Evolutionary conservation across 2,888 invertebrate species (phyloP).

Genomic region (Rhamnusium bicolor): DNA sequence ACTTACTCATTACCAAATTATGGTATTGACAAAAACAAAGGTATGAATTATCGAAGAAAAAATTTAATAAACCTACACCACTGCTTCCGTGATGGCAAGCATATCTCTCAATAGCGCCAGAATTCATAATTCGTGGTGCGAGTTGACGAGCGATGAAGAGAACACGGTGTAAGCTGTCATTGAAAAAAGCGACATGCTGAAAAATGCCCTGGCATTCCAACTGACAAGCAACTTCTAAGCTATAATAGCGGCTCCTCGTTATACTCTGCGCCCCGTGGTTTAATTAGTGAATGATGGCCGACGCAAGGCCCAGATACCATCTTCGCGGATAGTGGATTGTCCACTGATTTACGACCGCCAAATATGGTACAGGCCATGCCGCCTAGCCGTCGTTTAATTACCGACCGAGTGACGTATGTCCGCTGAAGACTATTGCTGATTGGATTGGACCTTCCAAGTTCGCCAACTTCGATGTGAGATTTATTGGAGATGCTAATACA

Average conservation of each 20-base stretch:
- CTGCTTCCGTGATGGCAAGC: background rate
- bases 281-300: constrained; percentile 41
- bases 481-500: constrained; percentile 34
- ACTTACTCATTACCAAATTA: too few relatives aligned
- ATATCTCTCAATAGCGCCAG: constrained; percentile 11
- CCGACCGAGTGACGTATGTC: constrained; percentile 38
- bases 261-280: constrained; percentile 32
- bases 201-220: constrained; percentile 37
- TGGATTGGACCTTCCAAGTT: constrained; percentile 30
- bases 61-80: background rate
- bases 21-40: background rate
- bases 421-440: constrained; percentile 23
- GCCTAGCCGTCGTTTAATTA: constrained; percentile 52
- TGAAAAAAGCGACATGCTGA: constrained; percentile 49
- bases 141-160: constrained; percentile 35
- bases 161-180: constrained; percentile 52
- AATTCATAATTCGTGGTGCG: constrained; percentile 23
- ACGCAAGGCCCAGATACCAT: constrained; percentile 29
- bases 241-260: constrained; percentile 28
- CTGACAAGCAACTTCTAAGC: constrained; percentile 27
- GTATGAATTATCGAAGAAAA: background rate
- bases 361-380: constrained; percentile 52
- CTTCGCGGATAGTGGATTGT: constrained; percentile 40
- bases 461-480: constrained; percentile 23
- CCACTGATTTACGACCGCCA: constrained; percentile 51